Base-by-base conservation (phyloP, 2,113 vertebrate species). In the Brevimyrus niger region DNA sequence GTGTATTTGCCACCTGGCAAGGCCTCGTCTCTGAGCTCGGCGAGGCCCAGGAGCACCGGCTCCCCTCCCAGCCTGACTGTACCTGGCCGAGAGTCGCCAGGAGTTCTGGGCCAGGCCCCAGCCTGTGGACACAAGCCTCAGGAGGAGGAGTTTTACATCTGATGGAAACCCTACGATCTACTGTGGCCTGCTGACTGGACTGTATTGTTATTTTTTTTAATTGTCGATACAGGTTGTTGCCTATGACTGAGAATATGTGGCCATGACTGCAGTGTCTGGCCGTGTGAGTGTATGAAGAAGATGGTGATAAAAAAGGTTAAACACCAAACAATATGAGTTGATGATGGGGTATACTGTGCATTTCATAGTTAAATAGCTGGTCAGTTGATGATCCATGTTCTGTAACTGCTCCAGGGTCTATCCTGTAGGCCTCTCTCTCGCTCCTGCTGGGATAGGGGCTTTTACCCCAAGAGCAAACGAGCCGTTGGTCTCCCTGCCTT, bases 61-160 rank as follows among this genome's bases (percentile, higher is more conserved):
- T 10, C 35, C 17, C 19, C 15, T 46, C 90, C 89, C 15, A n/a
- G 65, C 44, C 69, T 53, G 7, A 3, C 38, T 48, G 91, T 35
- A 90, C 90, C 13, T 88, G 88, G 19, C 89, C n/a, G 55, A 65
- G 89, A 86, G 19, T 38, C 87, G 91, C 92, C 90, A 92, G 91
- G 83, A 50, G 76, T 15, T 55, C 38, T 35, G 21, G 15, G 3
- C 15, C 86, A 51, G 86, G 84, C 83, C 88, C 31, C 9, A 9
- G 46, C 21, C 31, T 9, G 17, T 48, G 69, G 23, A 53, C 17
- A 27, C 83, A 90, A 76, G 46, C 1, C 2, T 10, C 90, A 19
- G 92, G 94, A 31, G 3, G 94, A 96, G 4, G 96, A 96, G 93
- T 96, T 96, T 93, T 96, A 96, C 89, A 96, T 96, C 89, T 96